phyloP scores from a whole-genome alignment of 2,888 invertebrate species.

The Netelia fuscicornis region DNA sequence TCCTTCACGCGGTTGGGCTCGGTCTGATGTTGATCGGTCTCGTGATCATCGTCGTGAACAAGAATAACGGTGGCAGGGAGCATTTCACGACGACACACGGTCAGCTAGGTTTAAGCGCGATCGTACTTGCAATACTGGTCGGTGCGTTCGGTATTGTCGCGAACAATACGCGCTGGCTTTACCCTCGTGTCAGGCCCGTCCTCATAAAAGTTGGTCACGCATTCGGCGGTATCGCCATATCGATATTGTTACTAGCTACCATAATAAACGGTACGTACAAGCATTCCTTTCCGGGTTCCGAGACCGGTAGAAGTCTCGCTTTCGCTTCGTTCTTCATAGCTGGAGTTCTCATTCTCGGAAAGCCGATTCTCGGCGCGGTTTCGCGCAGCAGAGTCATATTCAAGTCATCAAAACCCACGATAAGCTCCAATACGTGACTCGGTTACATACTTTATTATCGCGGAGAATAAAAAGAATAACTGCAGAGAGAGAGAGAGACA shows the following conservation, averaged over 20 bases:
- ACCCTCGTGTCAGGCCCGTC: constrained; percentile 78
- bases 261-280: constrained; percentile 80
- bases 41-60: constrained; percentile 77
- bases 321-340: constrained; percentile 79
- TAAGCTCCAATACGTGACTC: constrained; percentile 33
- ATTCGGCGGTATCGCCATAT: constrained; percentile 76
- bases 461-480: not conserved
- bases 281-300: constrained; percentile 74
- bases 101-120: constrained; percentile 77
- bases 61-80: constrained; percentile 64
- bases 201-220: constrained; percentile 80
- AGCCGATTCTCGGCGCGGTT: constrained; percentile 78
- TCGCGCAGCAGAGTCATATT: constrained; percentile 77
- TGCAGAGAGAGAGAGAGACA: not conserved
- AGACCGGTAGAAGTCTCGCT: constrained; percentile 74
- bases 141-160: constrained; percentile 78
- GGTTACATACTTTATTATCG: not conserved
- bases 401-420: constrained; percentile 66
- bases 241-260: constrained; percentile 78
- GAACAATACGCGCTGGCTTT: constrained; percentile 80
- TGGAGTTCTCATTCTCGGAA: constrained; percentile 77
- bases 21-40: constrained; percentile 76
- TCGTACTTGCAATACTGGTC: constrained; percentile 73
- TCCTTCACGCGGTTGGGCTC: constrained; percentile 77
- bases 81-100: constrained; percentile 79